Conservation (phyloP, 2,113 vertebrate genomes). For the Labeo catla region DNA sequence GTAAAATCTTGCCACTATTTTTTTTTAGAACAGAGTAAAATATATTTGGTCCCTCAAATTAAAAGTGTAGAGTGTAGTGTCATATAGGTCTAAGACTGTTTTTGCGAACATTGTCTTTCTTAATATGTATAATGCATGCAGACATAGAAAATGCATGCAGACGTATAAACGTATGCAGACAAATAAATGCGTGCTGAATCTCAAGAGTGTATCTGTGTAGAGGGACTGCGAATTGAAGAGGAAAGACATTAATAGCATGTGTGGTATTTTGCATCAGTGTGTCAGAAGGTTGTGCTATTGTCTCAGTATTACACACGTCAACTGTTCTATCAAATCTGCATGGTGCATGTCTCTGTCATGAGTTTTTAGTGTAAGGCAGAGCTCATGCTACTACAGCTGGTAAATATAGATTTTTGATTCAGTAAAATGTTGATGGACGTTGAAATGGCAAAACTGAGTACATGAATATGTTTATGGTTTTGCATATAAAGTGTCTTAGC, state of each 20-base stretch:
- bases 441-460: background rate
- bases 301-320: constrained; percentile 22
- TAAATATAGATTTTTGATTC: background rate
- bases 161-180: background rate
- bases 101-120: background rate
- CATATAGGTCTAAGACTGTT: background rate
- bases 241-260: background rate
- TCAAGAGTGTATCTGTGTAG: background rate
- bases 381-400: background rate
- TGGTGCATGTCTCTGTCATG: background rate
- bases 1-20: background rate
- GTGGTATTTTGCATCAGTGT: constrained; percentile 27
- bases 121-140: background rate
- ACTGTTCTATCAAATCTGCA: background rate
- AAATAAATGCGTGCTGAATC: background rate
- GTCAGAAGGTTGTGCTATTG: constrained; percentile 32
- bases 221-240: background rate
- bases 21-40: background rate
- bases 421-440: background rate
- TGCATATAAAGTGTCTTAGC: background rate
- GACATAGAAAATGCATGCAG: background rate
- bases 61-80: background rate
- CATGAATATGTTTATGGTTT: background rate
- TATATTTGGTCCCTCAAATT: background rate
- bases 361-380: background rate